Base-by-base conservation (phyloP, 2,113 vertebrate species). In the Athene cunicularia region DNA sequence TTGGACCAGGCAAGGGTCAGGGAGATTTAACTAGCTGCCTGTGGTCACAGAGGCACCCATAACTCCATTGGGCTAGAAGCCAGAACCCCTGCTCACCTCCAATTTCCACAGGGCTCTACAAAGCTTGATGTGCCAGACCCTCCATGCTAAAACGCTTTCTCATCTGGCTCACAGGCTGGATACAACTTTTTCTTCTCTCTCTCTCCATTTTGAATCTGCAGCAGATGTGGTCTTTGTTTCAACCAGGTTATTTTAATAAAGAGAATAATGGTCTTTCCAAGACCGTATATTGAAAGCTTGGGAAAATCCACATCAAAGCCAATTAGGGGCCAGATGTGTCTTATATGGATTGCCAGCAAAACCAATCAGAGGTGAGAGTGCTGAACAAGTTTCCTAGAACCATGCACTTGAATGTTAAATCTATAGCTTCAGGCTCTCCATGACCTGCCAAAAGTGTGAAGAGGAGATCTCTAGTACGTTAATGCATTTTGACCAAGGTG, bases 11-110 rank as follows among this genome's bases (percentile, higher is more conserved):
- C 73, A 87, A 87, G 41, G 37, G 47, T 62, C 64, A 86, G 41
- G 41, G 73, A 80, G 45, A 67, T 90, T 93, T 82, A 91, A 93
- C 45, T 45, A 86, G 59, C 71, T 95, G 83, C 58, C 72, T 89
- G 71, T 63, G 68, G 71, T 94, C 71, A 63, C 62, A 73, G 21
- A 47, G 88, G 41, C 2, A 0, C 45, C 79, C 49, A 2, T 39
- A 23, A 30, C 21, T 96, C 52, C 39, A 10, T 5, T 1, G 2
- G 60, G 59, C 80, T 67, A 49, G 41, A 73, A 95, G 70, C 68
- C 95, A 96, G 70, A 95, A 80, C 15, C 12, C 17, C 35, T 72
- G 68, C 67, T 89, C 74, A 76, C 50, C 84, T 85, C 63, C 3
- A 3, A 18, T 64, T 75, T 89, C 45, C 64, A 76, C 27, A 28